A percentile compares a stretch with the other conserved stretches of the same genome.
Evolutionary conservation across 1,140 invertebrate genomes (phyloP).

Genomic region (Myzus persicae): DNA sequence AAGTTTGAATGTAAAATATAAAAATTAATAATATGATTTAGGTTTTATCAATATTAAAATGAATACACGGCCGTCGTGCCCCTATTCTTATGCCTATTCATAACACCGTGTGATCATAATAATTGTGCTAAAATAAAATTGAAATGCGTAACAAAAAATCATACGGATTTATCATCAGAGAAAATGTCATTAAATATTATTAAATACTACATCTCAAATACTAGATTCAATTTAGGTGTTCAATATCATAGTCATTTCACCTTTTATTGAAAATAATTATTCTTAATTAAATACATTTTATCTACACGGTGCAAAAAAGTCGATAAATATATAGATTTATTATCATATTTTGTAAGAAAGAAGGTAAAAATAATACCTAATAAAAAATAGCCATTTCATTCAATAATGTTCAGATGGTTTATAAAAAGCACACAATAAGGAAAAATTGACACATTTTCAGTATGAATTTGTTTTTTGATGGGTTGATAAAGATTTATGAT

Average conservation of each 20-base stretch:
- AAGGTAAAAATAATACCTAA: background rate
- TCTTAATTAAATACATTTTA: background rate
- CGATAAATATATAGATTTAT: background rate
- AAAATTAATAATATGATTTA: background rate
- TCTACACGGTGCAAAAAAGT: background rate
- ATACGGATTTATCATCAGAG: background rate
- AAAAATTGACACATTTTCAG: background rate
- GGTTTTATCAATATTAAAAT: background rate
- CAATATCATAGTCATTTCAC: background rate
- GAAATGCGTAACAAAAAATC: background rate
- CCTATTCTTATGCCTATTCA: background rate
- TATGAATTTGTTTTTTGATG: too few species aligned
- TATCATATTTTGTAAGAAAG: background rate
- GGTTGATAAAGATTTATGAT: too few species aligned
- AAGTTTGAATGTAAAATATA: background rate
- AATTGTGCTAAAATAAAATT: background rate
- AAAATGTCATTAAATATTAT: background rate
- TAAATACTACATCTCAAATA: background rate
- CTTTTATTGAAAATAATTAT: background rate
- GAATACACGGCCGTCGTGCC: background rate
- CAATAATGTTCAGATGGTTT: too few species aligned
- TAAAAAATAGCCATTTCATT: background rate
- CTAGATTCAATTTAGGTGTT: background rate
- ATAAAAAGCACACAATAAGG: background rate
- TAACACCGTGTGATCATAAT: background rate